Percentiles rank a stretch among this genome's conserved stretches.
Conservation (phyloP, 2,797 vertebrate genomes). For the Buceros bicornis region DNA sequence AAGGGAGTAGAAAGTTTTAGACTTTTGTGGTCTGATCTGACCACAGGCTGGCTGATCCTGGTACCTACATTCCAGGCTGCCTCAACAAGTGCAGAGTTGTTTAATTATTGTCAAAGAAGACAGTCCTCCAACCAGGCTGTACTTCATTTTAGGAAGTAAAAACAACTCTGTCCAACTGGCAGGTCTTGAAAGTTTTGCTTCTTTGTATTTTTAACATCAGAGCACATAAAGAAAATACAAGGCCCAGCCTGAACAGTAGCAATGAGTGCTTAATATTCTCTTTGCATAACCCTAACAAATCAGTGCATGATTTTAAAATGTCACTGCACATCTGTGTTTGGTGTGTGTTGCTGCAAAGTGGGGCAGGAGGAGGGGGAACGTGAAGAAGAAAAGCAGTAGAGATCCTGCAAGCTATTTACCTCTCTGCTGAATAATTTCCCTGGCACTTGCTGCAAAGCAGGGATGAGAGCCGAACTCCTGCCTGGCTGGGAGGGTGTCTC, state of each 20-base stretch:
- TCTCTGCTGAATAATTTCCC: not conserved
- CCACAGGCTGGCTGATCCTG: not conserved
- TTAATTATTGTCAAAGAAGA: conserved; percentile 47
- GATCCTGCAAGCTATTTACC: not conserved
- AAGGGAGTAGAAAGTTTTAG: not conserved
- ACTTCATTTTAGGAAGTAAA: not conserved
- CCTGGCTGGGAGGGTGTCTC: not conserved
- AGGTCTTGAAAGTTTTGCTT: not conserved
- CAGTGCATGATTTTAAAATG: conserved; percentile 51
- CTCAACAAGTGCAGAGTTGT: conserved; percentile 12
- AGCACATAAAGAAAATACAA: not conserved
- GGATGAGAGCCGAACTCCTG: not conserved
- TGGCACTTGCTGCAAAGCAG: not conserved
- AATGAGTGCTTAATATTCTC: conserved; percentile 33
- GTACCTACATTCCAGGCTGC: not conserved
- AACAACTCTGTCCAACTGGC: not conserved
- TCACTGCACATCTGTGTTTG: conserved; percentile 53
- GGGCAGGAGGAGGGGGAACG: not conserved
- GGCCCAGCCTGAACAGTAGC: not conserved
- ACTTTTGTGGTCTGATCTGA: not conserved
- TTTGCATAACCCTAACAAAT: conserved; percentile 50
- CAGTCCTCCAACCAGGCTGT: not conserved
- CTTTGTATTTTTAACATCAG: conserved; percentile 1
- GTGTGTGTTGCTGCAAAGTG: not conserved
- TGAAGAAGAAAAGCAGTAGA: not conserved